These are phyloP conservation scores for Amblyjoppa fuscipennis DNA, from an alignment of 2,888 invertebrate genomes.

Conservation along the genomic window DNA sequence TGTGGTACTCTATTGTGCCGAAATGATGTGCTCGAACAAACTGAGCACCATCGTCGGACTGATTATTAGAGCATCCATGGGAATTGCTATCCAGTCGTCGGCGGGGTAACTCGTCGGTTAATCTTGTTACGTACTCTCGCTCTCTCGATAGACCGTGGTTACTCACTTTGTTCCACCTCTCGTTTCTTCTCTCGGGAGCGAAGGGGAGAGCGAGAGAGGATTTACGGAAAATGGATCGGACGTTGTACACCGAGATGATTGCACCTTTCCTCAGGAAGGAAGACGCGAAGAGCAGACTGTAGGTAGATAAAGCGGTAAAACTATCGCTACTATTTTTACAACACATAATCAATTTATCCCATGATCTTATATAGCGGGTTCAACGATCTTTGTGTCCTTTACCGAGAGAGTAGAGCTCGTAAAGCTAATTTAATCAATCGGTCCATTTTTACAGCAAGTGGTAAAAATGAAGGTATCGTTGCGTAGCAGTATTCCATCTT, in stretches of 20 bases:
- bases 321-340: constrained; percentile 33
- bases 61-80: constrained; percentile 88
- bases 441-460: not conserved
- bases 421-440: not conserved
- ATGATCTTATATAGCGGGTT: constrained; percentile 2
- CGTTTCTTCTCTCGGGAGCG: constrained; percentile 11
- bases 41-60: constrained; percentile 87
- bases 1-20: constrained; percentile 81
- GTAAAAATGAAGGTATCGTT: not conserved
- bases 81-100: constrained; percentile 88
- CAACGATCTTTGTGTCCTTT: not conserved
- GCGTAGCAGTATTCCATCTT: not conserved
- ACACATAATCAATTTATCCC: constrained; percentile 46
- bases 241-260: constrained; percentile 43
- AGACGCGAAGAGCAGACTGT: not conserved
- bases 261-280: constrained; percentile 10
- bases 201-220: constrained; percentile 25
- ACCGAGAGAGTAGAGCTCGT: not conserved
- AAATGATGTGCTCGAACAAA: constrained; percentile 86
- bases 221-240: constrained; percentile 57
- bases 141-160: constrained; percentile 6
- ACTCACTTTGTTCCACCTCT: not conserved
- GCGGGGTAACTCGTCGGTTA: constrained; percentile 81
- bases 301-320: constrained; percentile 6
- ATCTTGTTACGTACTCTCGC: constrained; percentile 32